Evolutionary conservation across 2,797 vertebrate species (phyloP), one percentile per base, ranked within the genome.

Genomic region (Cygnus olor): DNA sequence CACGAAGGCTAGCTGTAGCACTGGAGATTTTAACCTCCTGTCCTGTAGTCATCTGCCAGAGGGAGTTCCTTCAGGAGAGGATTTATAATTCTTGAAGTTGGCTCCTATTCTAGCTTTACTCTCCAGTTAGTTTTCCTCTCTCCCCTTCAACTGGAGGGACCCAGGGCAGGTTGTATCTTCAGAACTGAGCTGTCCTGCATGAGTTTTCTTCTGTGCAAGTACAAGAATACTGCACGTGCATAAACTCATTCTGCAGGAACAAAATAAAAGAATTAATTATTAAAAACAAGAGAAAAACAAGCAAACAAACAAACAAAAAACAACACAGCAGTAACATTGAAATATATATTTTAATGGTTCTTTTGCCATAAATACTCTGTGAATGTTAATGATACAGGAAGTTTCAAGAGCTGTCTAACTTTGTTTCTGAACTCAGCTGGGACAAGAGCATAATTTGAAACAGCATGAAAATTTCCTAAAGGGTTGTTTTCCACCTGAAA

Each of bases 301-400:
- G 36, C 36, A 36, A 30, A 42, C 25, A 54, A 28, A 15, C 42
- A 51, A 34, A 36, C 17, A 44, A 17, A 73, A 44, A 73, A 76
- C 8, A 66, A 34, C 28, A 22, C 22, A 54, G 20, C 24, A 88
- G 20, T 83, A 89, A 71, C 56, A 70, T 0, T 88, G 54, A 79
- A 93, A 86, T 84, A 68, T 93, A 89, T 90, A 45, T 95, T 93
- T 80, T 74, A 85, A 85, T 88, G 64, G 32, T 53, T 87, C 44
- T 58, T 94, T 79, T 84, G 56, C 45, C 10, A 36, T 74, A 88
- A 88, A 70, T 80, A 25, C 44, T 90, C 64, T 64, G 38, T 71
- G 89, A 93, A 90, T 92, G 90, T 93, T 84, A 94, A 91, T 80
- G 78, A 68, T 40, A 57, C 25, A 64, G 56, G 82, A 95, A 92